Evolutionary conservation across 2,113 vertebrate genomes (phyloP), one percentile per base, ranked within the genome.

Genomic region (Oreotrochilus melanogaster): DNA sequence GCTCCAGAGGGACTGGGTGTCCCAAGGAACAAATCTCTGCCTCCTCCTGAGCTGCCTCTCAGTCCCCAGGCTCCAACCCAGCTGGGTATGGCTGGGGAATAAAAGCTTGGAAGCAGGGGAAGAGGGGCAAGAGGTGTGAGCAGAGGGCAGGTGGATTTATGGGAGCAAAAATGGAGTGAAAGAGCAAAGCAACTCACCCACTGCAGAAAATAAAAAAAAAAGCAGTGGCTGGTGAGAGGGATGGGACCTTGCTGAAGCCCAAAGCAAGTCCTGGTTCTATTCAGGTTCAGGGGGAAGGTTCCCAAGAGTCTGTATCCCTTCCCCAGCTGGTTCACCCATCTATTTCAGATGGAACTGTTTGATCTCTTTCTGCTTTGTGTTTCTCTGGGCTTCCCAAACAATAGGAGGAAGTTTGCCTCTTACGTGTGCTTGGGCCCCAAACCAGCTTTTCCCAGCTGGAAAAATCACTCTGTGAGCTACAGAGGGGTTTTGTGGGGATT

Each of bases 361-460:
- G 95, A 96, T 95, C 88, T 93, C 73, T n/a, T 69, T 84, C 73
- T 92, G 66, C 51, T 94, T 88, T 94, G 89, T 79, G 89, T 93
- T 95, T 89, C 75, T 95, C 97, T 94, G 95, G 92, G 93, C 92
- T 96, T 94, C 74, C 64, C 53, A 93, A 86, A 97, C 96, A 97
- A 97, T 96, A 91, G 94, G 92, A 97, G 96, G 95, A 96, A 95
- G 85, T 65, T 79, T 1, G 73, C 65, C 48, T 93, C 70, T 94
- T 95, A 83, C 0, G 1, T 90, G n/a, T 74, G 57, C 86, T 86
- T 93, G 92, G 75, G 83, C 78, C 74, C n/a, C 86, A 85, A 65
- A 58, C 69, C 93, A 82, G 64, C 31, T 91, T 93, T 85, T 92
- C 81, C 83, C 94, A 96, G 93, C 89, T 96, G 93, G 86, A 95